Evolutionary conservation across 2,797 vertebrate genomes (phyloP).

Genomic region (Sitta carolinensis): DNA sequence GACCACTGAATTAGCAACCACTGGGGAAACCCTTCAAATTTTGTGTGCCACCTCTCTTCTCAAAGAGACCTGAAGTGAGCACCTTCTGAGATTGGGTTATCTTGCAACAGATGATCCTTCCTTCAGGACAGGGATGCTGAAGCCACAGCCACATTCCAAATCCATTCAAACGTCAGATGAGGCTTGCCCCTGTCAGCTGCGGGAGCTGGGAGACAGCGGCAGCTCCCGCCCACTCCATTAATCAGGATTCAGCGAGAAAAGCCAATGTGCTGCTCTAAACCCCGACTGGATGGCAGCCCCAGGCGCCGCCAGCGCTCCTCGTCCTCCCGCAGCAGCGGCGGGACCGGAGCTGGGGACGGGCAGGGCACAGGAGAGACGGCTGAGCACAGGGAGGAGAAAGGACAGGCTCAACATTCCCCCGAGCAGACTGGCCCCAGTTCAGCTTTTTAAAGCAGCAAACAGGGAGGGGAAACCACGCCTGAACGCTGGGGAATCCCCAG

Average conservation of each 20-base stretch:
- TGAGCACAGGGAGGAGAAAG: fast-evolving
- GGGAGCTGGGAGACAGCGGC: slow-evolving; percentile 58
- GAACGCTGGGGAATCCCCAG: background rate
- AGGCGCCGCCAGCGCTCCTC: background rate
- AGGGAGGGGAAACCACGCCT: background rate
- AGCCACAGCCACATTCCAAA: slow-evolving; percentile 51
- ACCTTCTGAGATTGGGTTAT: background rate
- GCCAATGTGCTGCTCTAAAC: slow-evolving; percentile 38
- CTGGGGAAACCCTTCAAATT: background rate
- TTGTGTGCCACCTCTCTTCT: background rate
- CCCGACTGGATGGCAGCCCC: slow-evolving; percentile 36
- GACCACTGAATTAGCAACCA: background rate
- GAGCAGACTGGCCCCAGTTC: fast-evolving
- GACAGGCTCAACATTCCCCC: background rate
- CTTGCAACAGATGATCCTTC: slow-evolving; percentile 49
- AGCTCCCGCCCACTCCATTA: slow-evolving; percentile 50
- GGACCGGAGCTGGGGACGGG: no score
- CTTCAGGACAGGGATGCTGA: slow-evolving; percentile 58
- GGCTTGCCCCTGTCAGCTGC: slow-evolving; percentile 46
- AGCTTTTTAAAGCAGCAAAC: background rate
- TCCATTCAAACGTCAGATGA: slow-evolving; percentile 51
- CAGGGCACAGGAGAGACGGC: no score
- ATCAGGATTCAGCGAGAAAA: slow-evolving; percentile 65
- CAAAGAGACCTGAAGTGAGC: background rate
- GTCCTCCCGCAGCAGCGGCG: slow-evolving; percentile 10